Conservation (phyloP, 1,140 invertebrate genomes). For the Danaus melanippus region DNA sequence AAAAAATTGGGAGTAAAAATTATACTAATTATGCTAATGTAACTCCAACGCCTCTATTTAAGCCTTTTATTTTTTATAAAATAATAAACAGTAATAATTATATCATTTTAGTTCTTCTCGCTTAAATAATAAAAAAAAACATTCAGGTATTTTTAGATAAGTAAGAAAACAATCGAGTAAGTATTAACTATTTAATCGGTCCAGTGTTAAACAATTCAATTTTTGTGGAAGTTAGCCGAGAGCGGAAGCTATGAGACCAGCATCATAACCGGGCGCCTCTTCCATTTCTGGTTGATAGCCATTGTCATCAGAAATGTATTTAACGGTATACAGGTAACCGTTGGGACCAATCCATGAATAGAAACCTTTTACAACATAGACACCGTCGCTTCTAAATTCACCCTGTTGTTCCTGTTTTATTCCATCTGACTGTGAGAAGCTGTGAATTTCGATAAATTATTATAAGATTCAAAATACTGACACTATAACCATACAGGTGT, state of each 20-base stretch:
- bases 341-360: constrained; percentile 73
- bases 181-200: no score
- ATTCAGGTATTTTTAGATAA: no score
- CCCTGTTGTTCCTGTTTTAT: constrained; percentile 73
- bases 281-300: constrained; percentile 75
- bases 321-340: constrained; percentile 73
- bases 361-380: constrained; percentile 56
- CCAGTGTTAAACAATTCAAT: no score
- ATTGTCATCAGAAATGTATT: constrained; percentile 82
- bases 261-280: constrained; percentile 75
- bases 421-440: constrained; percentile 70
- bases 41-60: no score
- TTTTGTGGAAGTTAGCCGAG: constrained; percentile 29
- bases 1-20: no score
- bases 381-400: constrained; percentile 72
- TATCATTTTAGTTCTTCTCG: no score
- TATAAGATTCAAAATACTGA: not conserved
- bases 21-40: no score
- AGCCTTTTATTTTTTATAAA: no score
- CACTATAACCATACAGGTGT: not conserved
- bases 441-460: constrained; percentile 18
- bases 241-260: constrained; percentile 45
- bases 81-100: no score
- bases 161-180: no score
- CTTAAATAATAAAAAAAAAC: no score